These are phyloP conservation scores for Tridacna crocea DNA, from an alignment of 2,888 invertebrate genomes.

Conservation along the genomic window DNA sequence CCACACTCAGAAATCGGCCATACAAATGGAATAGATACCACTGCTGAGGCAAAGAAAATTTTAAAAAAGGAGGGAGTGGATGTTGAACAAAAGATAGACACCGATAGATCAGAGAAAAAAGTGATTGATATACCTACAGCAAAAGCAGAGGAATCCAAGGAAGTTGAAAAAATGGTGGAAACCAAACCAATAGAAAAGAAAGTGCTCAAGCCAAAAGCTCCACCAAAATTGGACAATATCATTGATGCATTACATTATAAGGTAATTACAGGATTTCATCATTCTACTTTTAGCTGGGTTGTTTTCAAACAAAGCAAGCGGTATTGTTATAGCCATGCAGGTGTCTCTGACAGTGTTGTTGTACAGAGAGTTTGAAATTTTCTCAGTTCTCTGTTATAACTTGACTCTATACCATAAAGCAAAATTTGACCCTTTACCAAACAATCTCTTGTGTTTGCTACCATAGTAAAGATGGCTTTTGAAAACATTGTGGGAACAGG, in stretches of 20 bases:
- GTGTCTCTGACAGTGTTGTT: too few relatives aligned
- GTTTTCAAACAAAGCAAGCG: too few relatives aligned
- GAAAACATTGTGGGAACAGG: too few relatives aligned
- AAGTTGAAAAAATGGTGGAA: constrained; percentile 22
- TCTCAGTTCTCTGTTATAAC: too few relatives aligned
- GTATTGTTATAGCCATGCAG: too few relatives aligned
- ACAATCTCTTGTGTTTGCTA: not conserved
- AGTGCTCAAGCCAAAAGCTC: constrained; percentile 45
- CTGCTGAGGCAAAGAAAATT: constrained; percentile 51
- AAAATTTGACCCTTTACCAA: too few relatives aligned
- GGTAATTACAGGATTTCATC: constrained; percentile 46
- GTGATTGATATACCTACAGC: constrained; percentile 45
- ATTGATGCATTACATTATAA: constrained; percentile 72
- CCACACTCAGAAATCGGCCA: constrained; percentile 64
- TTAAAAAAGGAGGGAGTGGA: constrained; percentile 43
- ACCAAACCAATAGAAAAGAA: constrained; percentile 22
- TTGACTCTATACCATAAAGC: too few relatives aligned
- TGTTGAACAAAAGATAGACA: constrained; percentile 9
- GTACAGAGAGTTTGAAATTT: too few relatives aligned
- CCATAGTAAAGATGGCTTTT: too few relatives aligned
- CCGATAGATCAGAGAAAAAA: constrained; percentile 17
- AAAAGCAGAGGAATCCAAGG: constrained; percentile 24
- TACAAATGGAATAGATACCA: constrained; percentile 46
- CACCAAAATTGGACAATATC: constrained; percentile 69
- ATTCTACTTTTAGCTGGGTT: not conserved